Evolutionary conservation across 1,140 invertebrate species (phyloP), one percentile per base, ranked within the genome.

Genomic region (Drosophila repleta): DNA sequence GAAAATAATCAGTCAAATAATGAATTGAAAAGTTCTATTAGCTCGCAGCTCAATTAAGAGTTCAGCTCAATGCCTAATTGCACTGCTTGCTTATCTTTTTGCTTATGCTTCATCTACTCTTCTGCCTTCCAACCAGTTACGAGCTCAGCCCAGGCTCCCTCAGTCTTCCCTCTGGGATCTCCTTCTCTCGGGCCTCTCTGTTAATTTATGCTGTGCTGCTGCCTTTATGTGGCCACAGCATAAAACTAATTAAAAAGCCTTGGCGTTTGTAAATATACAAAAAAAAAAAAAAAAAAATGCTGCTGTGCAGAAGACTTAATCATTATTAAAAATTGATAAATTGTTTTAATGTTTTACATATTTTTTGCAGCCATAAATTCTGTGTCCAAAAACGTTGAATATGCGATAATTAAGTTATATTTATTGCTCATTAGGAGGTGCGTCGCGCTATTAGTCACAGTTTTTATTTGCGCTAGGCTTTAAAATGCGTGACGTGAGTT

Each of bases 221-320:
- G 24, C n/a, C 48, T 51, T 51, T 51, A 51, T 37, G 26, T 24
- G 11, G 46, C 37, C n/a, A 46, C 29, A 67, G 64, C 57, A 73
- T 73, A 62, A 73, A 73, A 62, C 64, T 68, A 73, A 73, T 68
- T 73, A 68, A 68, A 73, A 55, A 68, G 35, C 64, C 65, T 73
- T 68, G 56, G 45, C 57, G 49, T 3, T 29, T 66, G 35, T 11
- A 62, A 43, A 53, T 55, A 43, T 0, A 17, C 7, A 43, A 17
- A 4, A 7, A 4, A 15, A 43, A 15, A 55, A 29, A 29, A 52
- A 32, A 46, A 60, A 51, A 68, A 32, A 45, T 52, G n/a, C 11
- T 17, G 49, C 29, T 57, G 37, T 65, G 49, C 15, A 18, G 43
- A 51, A 51, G 43, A 56, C 17, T 71, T 72, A 24, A 60, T 67